Percentiles rank a stretch among this genome's conserved stretches.
These are phyloP conservation scores for Hemiprocne comata DNA, from an alignment of 2,113 vertebrate species.

Conservation along the genomic window DNA sequence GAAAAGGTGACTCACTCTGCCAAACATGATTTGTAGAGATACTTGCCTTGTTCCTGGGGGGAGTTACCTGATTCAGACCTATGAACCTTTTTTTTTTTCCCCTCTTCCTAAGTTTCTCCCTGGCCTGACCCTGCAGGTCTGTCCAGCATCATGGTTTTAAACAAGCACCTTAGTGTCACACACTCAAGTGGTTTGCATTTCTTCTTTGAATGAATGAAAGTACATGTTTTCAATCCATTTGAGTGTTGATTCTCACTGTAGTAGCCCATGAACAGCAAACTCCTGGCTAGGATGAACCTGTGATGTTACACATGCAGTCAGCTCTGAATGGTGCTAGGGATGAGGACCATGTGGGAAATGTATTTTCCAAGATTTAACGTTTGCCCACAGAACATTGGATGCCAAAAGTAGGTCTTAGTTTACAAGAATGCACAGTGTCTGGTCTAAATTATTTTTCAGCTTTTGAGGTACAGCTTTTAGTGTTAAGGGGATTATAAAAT, in stretches of 20 bases:
- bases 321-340: neutral
- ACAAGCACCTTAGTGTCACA: neutral
- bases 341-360: neutral
- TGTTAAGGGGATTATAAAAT: conserved; percentile 83
- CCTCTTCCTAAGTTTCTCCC: neutral
- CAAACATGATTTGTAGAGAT: neutral
- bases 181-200: neutral
- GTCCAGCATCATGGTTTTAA: neutral
- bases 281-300: conserved; percentile 25
- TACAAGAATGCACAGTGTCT: conserved; percentile 53
- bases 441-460: conserved; percentile 66
- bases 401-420: conserved; percentile 37
- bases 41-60: neutral
- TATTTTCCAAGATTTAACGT: conserved; percentile 24
- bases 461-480: conserved; percentile 86
- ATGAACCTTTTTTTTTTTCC: neutral
- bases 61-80: neutral
- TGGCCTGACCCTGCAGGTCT: neutral
- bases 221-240: neutral
- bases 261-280: conserved; percentile 16
- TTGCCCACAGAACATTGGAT: conserved; percentile 40
- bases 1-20: neutral
- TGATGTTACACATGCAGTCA: neutral
- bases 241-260: neutral
- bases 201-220: neutral